phyloP scores from a whole-genome alignment of 2,888 invertebrate genomes.

The Cantharis nigra region DNA sequence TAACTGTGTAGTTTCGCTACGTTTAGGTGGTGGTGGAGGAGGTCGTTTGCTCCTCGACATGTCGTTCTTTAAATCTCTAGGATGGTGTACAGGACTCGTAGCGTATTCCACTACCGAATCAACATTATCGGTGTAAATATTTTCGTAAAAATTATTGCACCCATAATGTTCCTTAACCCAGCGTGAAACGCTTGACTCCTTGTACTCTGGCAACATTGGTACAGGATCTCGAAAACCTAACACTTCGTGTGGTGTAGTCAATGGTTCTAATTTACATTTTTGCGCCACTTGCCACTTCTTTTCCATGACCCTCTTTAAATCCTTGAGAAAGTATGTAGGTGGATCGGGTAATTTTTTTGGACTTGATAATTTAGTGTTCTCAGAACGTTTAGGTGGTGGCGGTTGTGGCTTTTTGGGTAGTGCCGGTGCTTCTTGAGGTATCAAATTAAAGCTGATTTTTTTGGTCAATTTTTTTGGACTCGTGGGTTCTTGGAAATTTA shows the following conservation, averaged over 20 bases:
- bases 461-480: conserved; percentile 62
- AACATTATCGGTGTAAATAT: conserved; percentile 63
- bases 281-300: conserved; percentile 94
- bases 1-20: conserved; percentile 85
- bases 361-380: conserved; percentile 73
- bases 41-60: conserved; percentile 63
- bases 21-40: conserved; percentile 88
- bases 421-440: conserved; percentile 60
- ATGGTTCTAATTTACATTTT: conserved; percentile 84
- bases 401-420: conserved; percentile 73
- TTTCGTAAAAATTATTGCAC: conserved; percentile 74
- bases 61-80: conserved; percentile 34
- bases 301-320: conserved; percentile 88
- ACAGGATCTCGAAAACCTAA: conserved; percentile 87
- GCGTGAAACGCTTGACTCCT: conserved; percentile 85
- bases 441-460: conserved; percentile 69
- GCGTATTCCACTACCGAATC: conserved; percentile 58
- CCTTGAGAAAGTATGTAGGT: conserved; percentile 82
- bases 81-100: conserved; percentile 50
- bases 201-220: conserved; percentile 69
- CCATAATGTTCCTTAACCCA: conserved; percentile 91
- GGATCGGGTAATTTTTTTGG: conserved; percentile 79
- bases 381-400: conserved; percentile 79
- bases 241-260: conserved; percentile 90
- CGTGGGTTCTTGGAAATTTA: conserved; percentile 66